Conservation (phyloP, 2,113 vertebrate species). For the Dipodomys merriami region DNA sequence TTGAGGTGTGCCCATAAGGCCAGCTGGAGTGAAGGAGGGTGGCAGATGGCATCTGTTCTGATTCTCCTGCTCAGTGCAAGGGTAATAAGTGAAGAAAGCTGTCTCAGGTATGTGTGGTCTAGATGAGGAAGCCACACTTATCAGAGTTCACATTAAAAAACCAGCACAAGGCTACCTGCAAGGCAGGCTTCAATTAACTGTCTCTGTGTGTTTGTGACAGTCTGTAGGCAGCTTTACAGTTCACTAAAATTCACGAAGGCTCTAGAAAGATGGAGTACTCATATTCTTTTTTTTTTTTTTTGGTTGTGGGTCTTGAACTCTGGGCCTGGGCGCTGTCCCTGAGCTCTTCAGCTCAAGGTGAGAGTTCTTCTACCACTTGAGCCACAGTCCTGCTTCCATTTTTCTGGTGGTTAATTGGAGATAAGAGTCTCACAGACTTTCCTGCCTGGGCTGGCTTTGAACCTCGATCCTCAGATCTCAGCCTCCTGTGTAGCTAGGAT, state of each 20-base stretch:
- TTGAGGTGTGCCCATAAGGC: not conserved
- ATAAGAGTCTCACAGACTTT: too few relatives aligned
- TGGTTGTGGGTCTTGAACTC: too few relatives aligned
- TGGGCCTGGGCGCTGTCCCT: too few relatives aligned
- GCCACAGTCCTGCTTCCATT: too few relatives aligned
- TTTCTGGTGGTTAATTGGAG: too few relatives aligned
- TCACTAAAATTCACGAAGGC: not conserved
- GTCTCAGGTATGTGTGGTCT: not conserved
- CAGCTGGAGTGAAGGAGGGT: slow-evolving; percentile 16
- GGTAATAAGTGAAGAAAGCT: not conserved
- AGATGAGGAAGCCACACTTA: slow-evolving; percentile 18
- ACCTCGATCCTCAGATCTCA: too few relatives aligned
- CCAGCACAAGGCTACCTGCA: too few relatives aligned
- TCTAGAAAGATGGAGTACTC: not conserved
- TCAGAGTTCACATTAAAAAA: not conserved
- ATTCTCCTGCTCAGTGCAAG: not conserved
- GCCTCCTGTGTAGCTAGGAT: too few relatives aligned
- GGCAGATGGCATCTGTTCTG: not conserved
- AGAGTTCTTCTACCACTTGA: too few relatives aligned
- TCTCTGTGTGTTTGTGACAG: not conserved
- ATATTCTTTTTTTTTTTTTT: not conserved
- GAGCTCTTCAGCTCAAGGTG: too few relatives aligned
- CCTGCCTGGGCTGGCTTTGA: too few relatives aligned
- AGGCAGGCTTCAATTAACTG: not conserved
- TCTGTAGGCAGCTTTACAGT: not conserved